Conservation (phyloP, 2,113 vertebrate species). For the Crotophaga sulcirostris region DNA sequence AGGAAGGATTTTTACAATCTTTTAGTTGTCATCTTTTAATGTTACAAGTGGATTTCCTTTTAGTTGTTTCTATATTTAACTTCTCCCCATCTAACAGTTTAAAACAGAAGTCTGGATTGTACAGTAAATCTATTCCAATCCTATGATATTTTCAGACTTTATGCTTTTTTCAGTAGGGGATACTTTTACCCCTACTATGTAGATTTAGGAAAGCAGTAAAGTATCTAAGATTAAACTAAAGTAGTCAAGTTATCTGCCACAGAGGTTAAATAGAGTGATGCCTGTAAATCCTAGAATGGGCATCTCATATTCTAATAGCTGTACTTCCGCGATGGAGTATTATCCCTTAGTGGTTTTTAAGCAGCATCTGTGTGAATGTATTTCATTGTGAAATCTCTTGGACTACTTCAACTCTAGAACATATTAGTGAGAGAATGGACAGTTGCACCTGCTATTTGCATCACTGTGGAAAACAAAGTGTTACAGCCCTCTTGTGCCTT, state of each 20-base stretch:
- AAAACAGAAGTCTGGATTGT: background rate
- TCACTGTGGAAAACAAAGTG: background rate
- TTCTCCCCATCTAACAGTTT: background rate
- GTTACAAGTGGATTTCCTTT: background rate
- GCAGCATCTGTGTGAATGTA: background rate
- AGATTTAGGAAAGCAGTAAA: background rate
- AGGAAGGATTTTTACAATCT: background rate
- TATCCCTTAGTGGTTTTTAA: background rate
- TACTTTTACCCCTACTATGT: background rate
- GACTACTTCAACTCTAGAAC: background rate
- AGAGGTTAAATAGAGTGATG: background rate
- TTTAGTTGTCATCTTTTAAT: background rate
- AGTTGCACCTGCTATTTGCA: background rate
- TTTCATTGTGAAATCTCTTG: background rate
- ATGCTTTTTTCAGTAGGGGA: background rate
- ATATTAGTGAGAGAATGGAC: too few relatives aligned
- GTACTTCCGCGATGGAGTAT: background rate
- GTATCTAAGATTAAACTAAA: conserved; percentile 9
- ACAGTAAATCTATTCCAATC: background rate
- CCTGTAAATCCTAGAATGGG: background rate
- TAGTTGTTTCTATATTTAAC: background rate
- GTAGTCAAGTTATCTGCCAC: background rate
- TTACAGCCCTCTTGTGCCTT: background rate
- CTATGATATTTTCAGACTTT: background rate
- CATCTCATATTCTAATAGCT: background rate